Evolutionary conservation across 1,140 invertebrate genomes (phyloP), one percentile per base, ranked within the genome.

Genomic region (Paramacrobiotus metropolitanus): DNA sequence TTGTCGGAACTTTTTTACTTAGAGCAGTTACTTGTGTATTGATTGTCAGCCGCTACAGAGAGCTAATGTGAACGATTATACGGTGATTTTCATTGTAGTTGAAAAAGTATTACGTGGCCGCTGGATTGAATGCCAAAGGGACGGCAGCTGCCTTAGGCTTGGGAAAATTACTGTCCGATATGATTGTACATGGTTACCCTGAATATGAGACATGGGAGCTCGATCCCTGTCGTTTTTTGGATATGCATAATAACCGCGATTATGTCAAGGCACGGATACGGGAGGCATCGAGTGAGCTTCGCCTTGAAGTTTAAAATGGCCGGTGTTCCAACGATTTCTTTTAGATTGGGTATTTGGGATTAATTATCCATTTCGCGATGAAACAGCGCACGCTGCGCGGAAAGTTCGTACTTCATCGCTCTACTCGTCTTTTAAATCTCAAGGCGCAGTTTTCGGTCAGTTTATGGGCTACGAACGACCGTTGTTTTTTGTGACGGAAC

Each of bases 401-500:
- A 92, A 93, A 74, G 74, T 97, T 20, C 75, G 93, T 64, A 90
- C 92, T 79, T 96, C 93, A 1, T 91, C 93, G 0, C 87, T 99
- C 64, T 95, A 93, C 77, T 87, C 91, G 1, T 83, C 87, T 64
- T 73, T 96, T 1, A 80, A 84, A 69, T 83, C 87, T 70, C 85
- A 84, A 31, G 93, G 93, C 0, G 94, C 89, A n/a, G 83, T 93
- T 15, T 98, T 97, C 76, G 88, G 88, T 4, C 91, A 96, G 73
- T 88, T 89, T 29, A 96, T 97, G 89, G 93, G 92, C 1, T 98
- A 97, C 72, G 94, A 98, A 72, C 76, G 93, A 65, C 87, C 93
- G 0, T 81, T 86, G 34, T 97, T 87, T 81, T 98, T 95, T 74
- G 81, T 86, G 65, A 70, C 72, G 29, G 75, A 76, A 30, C 44